Evolutionary conservation across 2,888 invertebrate genomes (phyloP), one percentile per base, ranked within the genome.

Genomic region (Blastobasis lacticolella): DNA sequence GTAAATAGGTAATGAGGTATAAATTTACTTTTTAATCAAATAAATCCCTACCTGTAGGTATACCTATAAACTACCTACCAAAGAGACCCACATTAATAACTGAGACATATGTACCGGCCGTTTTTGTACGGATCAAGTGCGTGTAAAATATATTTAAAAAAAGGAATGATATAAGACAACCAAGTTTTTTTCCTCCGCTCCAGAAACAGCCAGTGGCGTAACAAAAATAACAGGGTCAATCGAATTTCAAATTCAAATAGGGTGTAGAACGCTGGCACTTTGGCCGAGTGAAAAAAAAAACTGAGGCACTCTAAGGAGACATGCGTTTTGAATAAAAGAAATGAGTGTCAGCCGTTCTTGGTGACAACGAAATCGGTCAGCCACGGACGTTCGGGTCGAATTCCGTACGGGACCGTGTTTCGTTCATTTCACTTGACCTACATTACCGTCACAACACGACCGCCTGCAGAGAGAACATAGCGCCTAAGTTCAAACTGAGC

Each of bases 361-460:
- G 64, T 65, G 74, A 70, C 71, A 71, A 67, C 68, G 69, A 80
- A 82, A 83, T 84, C 84, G 81, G 82, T 78, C 77, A 76, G 68
- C 61, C 70, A 71, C 73, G 71, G 73, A 69, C 75, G 70, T 69
- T 62, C 67, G 71, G 78, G 73, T 82, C 81, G 77, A 75, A 83
- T 80, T 79, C 84, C 86, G 72, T 77, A 79, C 85, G 84, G 83
- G 84, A 77, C 84, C 81, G 73, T 64, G 78, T 80, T 83, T 78
- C 82, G 79, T 75, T 85, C 83, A 84, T 87, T 87, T 86, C 86
- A 83, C 86, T 23, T 86, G 86, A 83, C 86, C 84, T 61, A 86
- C 83, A 81, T 86, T 80, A 7, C 46, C 37, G 47, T 54, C 53
- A 56, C 55, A 56, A 57, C 52, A 61, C 23, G 23, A 2, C 3